phyloP scores from a whole-genome alignment of 2,888 invertebrate genomes.

The Trypoxylon attenuatum region DNA sequence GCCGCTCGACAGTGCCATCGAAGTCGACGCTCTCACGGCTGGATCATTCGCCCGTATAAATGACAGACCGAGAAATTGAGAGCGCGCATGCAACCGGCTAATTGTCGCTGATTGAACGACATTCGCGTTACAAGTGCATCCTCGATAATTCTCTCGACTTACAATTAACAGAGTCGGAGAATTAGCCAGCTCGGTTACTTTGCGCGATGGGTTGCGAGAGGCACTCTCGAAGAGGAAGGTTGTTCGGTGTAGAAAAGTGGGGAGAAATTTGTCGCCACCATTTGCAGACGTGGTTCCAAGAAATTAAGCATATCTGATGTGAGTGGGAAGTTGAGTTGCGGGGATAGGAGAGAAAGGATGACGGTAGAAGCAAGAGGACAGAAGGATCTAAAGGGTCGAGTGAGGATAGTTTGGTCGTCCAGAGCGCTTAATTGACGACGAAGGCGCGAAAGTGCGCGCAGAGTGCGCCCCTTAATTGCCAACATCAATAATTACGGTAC shows the following conservation, averaged over 20 bases:
- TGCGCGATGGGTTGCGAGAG: neutral
- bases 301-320: slow-evolving; percentile 11
- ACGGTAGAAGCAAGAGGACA: no score
- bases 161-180: neutral
- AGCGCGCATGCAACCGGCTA: neutral
- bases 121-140: neutral
- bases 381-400: neutral
- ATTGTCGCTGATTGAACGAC: neutral
- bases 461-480: slow-evolving; percentile 62
- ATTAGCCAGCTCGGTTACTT: neutral
- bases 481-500: slow-evolving; percentile 63
- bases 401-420: slow-evolving; percentile 10
- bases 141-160: neutral
- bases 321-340: neutral
- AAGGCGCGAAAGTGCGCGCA: slow-evolving; percentile 56
- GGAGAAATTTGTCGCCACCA: neutral
- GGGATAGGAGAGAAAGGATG: slow-evolving; percentile 1
- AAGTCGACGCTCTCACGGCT: no score
- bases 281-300: slow-evolving; percentile 1
- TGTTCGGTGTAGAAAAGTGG: neutral
- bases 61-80: neutral
- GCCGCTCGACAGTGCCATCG: neutral
- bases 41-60: no score
- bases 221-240: neutral
- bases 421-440: slow-evolving; percentile 51